Percentiles rank a stretch among this genome's conserved stretches.
Conservation (phyloP, 2,113 vertebrate species). For the Charina bottae region DNA sequence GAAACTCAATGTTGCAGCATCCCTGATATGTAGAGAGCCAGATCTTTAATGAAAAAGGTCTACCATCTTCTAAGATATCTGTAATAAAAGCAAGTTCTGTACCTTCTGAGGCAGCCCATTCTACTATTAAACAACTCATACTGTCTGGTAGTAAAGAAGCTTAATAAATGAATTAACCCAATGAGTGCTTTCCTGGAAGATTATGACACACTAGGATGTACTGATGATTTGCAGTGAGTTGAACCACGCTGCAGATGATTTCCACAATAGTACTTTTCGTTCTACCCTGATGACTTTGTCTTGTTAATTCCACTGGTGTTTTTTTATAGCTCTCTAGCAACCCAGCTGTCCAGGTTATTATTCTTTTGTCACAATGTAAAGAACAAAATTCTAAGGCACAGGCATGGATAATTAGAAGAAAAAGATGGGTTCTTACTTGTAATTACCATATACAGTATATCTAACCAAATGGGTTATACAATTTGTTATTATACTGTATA, state of each 20-base stretch:
- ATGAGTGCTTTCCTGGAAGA: slow-evolving; percentile 17
- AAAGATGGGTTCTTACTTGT: slow-evolving; percentile 54
- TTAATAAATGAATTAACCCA: slow-evolving; percentile 8
- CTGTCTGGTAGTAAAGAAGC: too few species aligned
- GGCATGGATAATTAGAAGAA: slow-evolving; percentile 34
- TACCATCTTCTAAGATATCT: too few species aligned
- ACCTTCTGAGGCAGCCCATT: too few species aligned
- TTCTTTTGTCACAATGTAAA: slow-evolving; percentile 67
- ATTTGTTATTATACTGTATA: slow-evolving; percentile 46
- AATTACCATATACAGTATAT: slow-evolving; percentile 66
- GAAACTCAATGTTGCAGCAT: too few species aligned
- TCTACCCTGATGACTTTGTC: slow-evolving; percentile 56
- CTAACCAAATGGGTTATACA: slow-evolving; percentile 45
- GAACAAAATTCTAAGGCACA: slow-evolving; percentile 49
- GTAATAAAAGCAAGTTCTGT: too few species aligned
- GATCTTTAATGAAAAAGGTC: too few species aligned
- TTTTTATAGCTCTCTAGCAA: slow-evolving; percentile 59
- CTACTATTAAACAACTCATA: too few species aligned
- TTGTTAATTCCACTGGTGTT: slow-evolving; percentile 49
- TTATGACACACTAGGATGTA: slow-evolving; percentile 23
- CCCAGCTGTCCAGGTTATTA: slow-evolving; percentile 65
- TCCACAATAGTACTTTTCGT: slow-evolving; percentile 12
- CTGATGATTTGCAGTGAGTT: slow-evolving; percentile 42
- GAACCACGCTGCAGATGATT: slow-evolving; percentile 3
- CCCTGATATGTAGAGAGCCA: too few species aligned